Evolutionary conservation across 1,140 invertebrate species (phyloP).

Genomic region (Alviniconcha marisindica): DNA sequence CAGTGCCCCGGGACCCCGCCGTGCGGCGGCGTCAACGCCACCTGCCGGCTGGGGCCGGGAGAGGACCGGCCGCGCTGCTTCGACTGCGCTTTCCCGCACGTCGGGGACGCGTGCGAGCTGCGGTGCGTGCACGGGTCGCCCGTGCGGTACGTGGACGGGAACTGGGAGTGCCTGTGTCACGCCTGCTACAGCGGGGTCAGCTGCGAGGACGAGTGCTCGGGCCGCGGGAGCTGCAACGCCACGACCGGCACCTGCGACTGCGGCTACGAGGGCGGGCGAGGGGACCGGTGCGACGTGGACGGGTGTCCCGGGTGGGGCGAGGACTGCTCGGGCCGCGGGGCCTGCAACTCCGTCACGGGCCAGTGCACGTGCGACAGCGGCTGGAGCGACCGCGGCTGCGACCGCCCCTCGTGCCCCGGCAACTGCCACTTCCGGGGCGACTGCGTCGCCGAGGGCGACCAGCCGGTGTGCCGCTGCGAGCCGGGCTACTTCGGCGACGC

Average conservation of each 20-base stretch:
- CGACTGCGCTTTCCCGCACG: constrained; percentile 52
- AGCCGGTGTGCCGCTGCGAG: constrained; percentile 50
- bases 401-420: constrained; percentile 56
- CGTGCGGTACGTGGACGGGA: constrained; percentile 42
- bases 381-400: constrained; percentile 55
- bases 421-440: constrained; percentile 56
- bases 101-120: constrained; percentile 58
- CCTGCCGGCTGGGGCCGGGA: constrained; percentile 29
- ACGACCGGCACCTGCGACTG: constrained; percentile 44
- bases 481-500: constrained; percentile 47
- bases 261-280: constrained; percentile 43
- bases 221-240: constrained; percentile 39
- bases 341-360: constrained; percentile 47
- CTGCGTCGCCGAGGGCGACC: constrained; percentile 38
- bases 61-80: constrained; percentile 54
- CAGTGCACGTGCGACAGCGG: constrained; percentile 58
- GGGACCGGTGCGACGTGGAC: constrained; percentile 42
- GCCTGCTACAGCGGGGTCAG: constrained; percentile 54
- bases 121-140: constrained; percentile 49
- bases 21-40: constrained; percentile 53
- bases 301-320: constrained; percentile 49
- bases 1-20: constrained; percentile 52
- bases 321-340: constrained; percentile 43
- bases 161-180: constrained; percentile 57
- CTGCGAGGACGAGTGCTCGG: constrained; percentile 54